Evolutionary conservation across 2,797 vertebrate genomes (phyloP).

Genomic region (Muscicapa striata): DNA sequence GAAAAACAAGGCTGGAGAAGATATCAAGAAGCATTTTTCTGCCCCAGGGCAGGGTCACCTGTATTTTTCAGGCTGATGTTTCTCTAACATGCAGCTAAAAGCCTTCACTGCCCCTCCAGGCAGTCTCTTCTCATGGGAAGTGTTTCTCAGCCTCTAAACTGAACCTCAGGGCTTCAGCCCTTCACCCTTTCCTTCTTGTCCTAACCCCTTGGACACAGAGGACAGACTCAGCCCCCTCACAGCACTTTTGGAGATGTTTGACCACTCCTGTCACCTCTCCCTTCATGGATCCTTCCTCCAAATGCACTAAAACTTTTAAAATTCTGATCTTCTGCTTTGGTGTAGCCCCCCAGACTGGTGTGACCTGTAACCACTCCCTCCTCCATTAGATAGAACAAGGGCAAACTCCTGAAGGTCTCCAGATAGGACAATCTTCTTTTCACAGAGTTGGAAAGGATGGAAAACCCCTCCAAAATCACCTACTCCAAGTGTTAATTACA

Average conservation of each 20-base stretch:
- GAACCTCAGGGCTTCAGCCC: neutral
- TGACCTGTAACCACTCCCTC: neutral
- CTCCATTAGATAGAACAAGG: neutral
- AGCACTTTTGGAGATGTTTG: neutral
- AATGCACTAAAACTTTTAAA: neutral
- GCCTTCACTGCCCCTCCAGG: neutral
- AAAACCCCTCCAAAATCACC: neutral
- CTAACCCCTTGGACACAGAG: neutral
- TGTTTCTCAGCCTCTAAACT: neutral
- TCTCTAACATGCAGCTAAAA: neutral
- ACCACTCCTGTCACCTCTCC: neutral
- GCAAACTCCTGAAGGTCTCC: neutral
- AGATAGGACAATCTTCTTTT: accelerated
- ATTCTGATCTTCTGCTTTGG: neutral
- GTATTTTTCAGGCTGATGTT: neutral
- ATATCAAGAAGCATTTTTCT: neutral
- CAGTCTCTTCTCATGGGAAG: neutral
- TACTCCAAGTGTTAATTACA: neutral
- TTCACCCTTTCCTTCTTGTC: neutral
- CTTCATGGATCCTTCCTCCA: neutral
- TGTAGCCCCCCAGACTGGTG: neutral
- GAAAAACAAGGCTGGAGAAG: neutral
- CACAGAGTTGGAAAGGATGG: neutral
- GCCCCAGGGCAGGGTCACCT: neutral
- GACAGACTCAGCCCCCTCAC: neutral